Conservation (phyloP, 2,888 invertebrate species). For the Mythimna loreyi region DNA sequence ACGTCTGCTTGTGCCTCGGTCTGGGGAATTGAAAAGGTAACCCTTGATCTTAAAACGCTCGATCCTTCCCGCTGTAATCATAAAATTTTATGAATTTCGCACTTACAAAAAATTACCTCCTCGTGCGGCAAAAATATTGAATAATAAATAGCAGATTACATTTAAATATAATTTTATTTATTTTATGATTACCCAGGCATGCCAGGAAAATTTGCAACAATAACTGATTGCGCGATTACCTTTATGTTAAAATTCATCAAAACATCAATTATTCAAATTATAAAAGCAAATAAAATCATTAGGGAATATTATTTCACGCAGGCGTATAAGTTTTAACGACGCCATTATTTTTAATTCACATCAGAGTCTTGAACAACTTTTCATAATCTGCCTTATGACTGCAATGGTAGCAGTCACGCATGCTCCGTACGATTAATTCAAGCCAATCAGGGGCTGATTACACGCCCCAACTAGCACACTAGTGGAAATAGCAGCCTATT, state of each 20-base stretch:
- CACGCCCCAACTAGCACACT: too few species aligned
- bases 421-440: constrained; percentile 88
- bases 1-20: too few species aligned
- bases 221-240: constrained; percentile 28
- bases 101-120: too few species aligned
- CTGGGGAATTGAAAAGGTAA: too few species aligned
- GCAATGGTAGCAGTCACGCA: constrained; percentile 89
- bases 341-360: constrained; percentile 88
- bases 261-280: constrained; percentile 62
- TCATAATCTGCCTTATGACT: constrained; percentile 81
- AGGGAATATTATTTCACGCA: constrained; percentile 74
- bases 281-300: constrained; percentile 70
- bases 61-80: too few species aligned
- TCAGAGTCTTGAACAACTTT: constrained; percentile 80
- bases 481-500: too few species aligned
- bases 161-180: constrained; percentile 1
- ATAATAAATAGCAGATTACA: neutral
- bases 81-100: too few species aligned
- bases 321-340: constrained; percentile 86
- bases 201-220: constrained; percentile 32
- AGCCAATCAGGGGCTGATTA: constrained; percentile 90
- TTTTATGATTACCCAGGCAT: neutral
- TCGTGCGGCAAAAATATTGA: neutral
- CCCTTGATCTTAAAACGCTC: too few species aligned
- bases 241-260: constrained; percentile 37